Evolutionary conservation across 2,113 vertebrate species (phyloP), one percentile per base, ranked within the genome.

Genomic region (Gila orcuttii): DNA sequence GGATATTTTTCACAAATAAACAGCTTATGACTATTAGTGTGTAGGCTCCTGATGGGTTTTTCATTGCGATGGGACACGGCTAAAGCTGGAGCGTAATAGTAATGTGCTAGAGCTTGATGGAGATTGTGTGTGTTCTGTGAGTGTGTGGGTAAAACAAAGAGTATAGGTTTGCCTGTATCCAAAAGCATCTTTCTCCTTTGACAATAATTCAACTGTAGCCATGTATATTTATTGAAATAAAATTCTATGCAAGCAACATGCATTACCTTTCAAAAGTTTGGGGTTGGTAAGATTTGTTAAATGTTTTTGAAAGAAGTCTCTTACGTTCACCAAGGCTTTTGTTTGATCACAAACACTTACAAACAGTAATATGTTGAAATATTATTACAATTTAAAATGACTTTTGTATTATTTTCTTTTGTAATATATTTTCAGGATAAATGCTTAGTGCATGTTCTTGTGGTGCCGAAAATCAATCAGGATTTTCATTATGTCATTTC

Each of bases 1-100:
- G 28, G 31, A 76, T 57, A 60, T 89, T 89, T 57, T 84, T 78
- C 79, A 88, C 86, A 85, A 87, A 88, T 84, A 89, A 87, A 86
- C 85, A 84, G 84, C 85, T 87, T 88, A 90, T n/a, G 11, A 85
- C 85, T 89, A 81, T 91, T 79, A 13, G 75, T 25, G 85, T 71
- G 83, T 73, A 74, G 85, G 89, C 68, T 85, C 28, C 78, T 76
- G 86, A 81, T 71, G 85, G 79, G 66, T 60, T 86, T 25, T 81
- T 81, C 68, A 83, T 59, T 73, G 81, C 81, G 4, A 83, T 73
- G 84, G 84, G 31, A 73, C 33, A 42, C 13, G 52, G 66, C 55
- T 39, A 47, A 68, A 76, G 79, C 85, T 50, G 74, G 10, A 81
- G 64, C 19, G 73, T 68, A 25, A 25, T 25, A 55, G 82, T 66